phyloP scores from a whole-genome alignment of 2,888 invertebrate species.

The Ypsolopha scabrella region DNA sequence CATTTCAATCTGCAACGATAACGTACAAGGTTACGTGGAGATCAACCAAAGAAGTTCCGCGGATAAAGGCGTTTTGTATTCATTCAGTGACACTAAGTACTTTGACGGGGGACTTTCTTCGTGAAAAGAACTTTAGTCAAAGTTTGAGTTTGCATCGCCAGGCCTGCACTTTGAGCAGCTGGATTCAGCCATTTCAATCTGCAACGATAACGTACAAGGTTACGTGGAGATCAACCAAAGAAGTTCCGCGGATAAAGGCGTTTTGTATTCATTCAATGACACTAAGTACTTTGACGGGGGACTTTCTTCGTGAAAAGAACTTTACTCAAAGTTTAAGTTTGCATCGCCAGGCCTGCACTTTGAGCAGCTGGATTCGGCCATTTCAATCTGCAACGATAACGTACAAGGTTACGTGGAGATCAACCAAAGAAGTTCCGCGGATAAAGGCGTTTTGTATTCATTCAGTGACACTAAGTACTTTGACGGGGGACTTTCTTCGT shows the following conservation, averaged over 20 bases:
- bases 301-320: not conserved
- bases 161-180: slow-evolving; percentile 44
- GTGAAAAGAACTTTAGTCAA: not conserved
- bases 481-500: not conserved
- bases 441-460: not conserved
- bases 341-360: slow-evolving; percentile 52
- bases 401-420: not conserved
- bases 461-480: not conserved
- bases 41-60: not conserved
- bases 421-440: not conserved
- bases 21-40: not conserved
- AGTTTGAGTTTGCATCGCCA: slow-evolving; percentile 60
- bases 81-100: not conserved
- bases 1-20: slow-evolving; percentile 33
- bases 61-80: not conserved
- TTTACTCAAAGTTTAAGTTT: too few relatives aligned
- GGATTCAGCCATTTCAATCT: slow-evolving; percentile 53
- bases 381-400: slow-evolving; percentile 26
- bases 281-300: not conserved
- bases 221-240: too few relatives aligned
- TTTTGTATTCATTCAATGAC: not conserved
- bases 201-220: slow-evolving; percentile 2
- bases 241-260: not conserved
- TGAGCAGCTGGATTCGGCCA: slow-evolving; percentile 51
- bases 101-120: not conserved